A percentile compares a stretch with the other conserved stretches of the same genome.
phyloP scores from a whole-genome alignment of 2,797 vertebrate species.

The Caiman crocodilus region DNA sequence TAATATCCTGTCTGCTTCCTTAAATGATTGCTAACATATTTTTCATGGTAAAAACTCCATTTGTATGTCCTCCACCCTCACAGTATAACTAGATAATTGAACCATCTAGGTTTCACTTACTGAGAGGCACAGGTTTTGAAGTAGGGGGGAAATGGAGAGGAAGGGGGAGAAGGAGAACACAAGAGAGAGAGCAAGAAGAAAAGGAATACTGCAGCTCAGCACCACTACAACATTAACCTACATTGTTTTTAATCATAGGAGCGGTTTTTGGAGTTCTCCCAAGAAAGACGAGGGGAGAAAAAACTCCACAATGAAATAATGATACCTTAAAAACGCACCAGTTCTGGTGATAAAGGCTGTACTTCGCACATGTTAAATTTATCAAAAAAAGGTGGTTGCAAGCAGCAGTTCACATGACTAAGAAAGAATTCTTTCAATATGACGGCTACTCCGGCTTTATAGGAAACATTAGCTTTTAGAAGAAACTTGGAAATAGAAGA shows the following conservation, averaged over 20 bases:
- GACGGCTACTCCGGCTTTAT: constrained; percentile 56
- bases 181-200: not conserved
- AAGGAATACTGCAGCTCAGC: constrained; percentile 39
- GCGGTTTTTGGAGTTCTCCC: constrained; percentile 59
- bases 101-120: constrained; percentile 57
- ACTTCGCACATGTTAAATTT: constrained; percentile 57
- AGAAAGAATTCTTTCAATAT: constrained; percentile 73
- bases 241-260: constrained; percentile 61
- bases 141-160: constrained; percentile 22
- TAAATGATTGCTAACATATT: not conserved
- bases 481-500: constrained; percentile 73
- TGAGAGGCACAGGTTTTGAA: constrained; percentile 37
- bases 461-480: constrained; percentile 71
- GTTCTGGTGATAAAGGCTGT: constrained; percentile 52
- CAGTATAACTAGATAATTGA: constrained; percentile 27
- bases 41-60: constrained; percentile 20
- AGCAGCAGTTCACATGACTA: constrained; percentile 48
- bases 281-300: constrained; percentile 12
- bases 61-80: constrained; percentile 33
- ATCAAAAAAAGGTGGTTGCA: constrained; percentile 61
- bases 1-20: constrained; percentile 11
- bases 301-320: constrained; percentile 42
- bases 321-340: constrained; percentile 50
- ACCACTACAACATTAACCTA: constrained; percentile 50
- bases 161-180: not conserved